Evolutionary conservation across 2,888 invertebrate species (phyloP), one percentile per base, ranked within the genome.

Genomic region (Zeuzera pyrina): DNA sequence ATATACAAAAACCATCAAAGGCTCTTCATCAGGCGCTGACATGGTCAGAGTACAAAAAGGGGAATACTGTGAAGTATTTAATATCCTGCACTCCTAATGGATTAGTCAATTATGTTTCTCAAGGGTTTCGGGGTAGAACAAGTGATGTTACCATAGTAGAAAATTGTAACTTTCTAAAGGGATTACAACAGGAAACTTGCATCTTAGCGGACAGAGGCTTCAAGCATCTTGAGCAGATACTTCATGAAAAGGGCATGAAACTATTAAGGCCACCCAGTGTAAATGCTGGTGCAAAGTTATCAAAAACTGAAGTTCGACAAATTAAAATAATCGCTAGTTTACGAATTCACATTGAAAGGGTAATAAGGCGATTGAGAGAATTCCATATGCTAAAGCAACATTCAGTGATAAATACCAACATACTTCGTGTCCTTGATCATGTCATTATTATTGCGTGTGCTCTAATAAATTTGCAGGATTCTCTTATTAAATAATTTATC

Each of bases 1-100:
- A 43, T 49, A 47, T 50, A 8, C 43, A 50, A 33, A 50, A 45
- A 28, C 49, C 50, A 13, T 30, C 34, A 8, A 31, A 42, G 27
- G 30, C 44, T 11, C 30, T 42, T 3, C 6, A 33, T 23, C 47
- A 44, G 33, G 31, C 43, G 2, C 27, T 41, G 3, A 42, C 42
- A 7, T 35, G 31, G 33, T 36, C 33, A 8, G 29, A 29, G 1
- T 43, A 45, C 23, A 45, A 43, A 22, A 45, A 45, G 10, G 36
- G 36, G 19, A 45, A n/a, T n/a, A n/a, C n/a, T n/a, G n/a, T n/a
- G n/a, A n/a, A n/a, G n/a, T n/a, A n/a, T n/a, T n/a, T n/a, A n/a
- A n/a, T n/a, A n/a, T n/a, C n/a, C n/a, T n/a, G n/a, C n/a, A n/a
- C n/a, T n/a, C n/a, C n/a, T n/a, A n/a, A n/a, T n/a, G n/a, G n/a